A percentile compares a stretch with the other conserved stretches of the same genome.
Evolutionary conservation across 1,140 invertebrate genomes (phyloP).

Genomic region (Lerema accius): DNA sequence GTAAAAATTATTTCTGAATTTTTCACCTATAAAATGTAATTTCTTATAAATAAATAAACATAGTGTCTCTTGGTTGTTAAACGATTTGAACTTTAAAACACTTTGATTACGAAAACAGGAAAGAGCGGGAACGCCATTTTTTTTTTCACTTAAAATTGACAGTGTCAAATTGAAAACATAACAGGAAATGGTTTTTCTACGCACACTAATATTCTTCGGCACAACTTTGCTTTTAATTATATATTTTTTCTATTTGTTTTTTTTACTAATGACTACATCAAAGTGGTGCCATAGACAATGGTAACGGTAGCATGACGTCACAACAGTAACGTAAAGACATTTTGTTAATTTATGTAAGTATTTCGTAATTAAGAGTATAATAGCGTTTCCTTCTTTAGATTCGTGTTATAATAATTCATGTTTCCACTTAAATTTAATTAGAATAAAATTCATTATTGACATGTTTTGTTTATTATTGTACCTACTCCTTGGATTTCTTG

Average conservation of each 20-base stretch:
- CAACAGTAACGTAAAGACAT: conserved; percentile 69
- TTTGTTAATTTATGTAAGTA: conserved; percentile 78
- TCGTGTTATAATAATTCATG: conserved; percentile 80
- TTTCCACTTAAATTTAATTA: conserved; percentile 82
- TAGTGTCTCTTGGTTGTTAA: no score
- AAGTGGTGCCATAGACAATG: conserved; percentile 51
- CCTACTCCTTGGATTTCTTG: no score
- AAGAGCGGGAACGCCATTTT: conserved; percentile 6
- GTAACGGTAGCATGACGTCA: conserved; percentile 48
- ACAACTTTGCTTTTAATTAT: conserved; percentile 45
- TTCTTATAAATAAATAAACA: no score
- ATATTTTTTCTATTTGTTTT: conserved; percentile 42
- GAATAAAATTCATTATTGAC: conserved; percentile 81
- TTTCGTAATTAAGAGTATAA: conserved; percentile 79
- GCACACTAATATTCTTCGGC: conserved; percentile 43
- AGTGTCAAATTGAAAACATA: no score
- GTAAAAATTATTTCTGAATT: no score
- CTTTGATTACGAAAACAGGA: conserved; percentile 4
- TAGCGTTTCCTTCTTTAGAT: conserved; percentile 82
- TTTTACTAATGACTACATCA: conserved; percentile 44
- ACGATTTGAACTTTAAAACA: no score
- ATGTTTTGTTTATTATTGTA: conserved; percentile 60
- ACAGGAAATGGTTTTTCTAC: conserved; percentile 33
- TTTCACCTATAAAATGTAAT: no score
- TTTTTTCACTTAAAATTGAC: conserved; percentile 2